phyloP scores from a whole-genome alignment of 2,113 vertebrate genomes.

The Hemiprocne comata region DNA sequence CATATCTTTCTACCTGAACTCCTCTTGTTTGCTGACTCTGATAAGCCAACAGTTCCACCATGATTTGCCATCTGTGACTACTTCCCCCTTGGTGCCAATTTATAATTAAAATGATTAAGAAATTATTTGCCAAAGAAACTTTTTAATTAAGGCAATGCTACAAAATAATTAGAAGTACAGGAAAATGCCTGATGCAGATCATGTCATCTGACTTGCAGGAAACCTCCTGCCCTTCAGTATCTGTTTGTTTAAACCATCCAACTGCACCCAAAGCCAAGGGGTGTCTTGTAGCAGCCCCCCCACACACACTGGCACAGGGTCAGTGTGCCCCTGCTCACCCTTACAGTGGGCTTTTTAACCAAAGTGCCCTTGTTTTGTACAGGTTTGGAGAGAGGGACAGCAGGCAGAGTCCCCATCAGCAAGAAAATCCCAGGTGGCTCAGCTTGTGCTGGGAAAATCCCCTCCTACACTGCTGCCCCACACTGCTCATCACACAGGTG shows the following conservation, averaged over 20 bases:
- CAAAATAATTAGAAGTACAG: neutral
- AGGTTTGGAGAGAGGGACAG: neutral
- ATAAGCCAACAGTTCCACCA: neutral
- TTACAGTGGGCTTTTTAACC: neutral
- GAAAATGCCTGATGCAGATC: neutral
- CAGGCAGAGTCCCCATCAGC: neutral
- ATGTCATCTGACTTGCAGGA: neutral
- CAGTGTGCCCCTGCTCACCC: neutral
- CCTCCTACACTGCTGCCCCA: rapidly evolving
- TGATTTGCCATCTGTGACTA: neutral
- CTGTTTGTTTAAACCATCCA: neutral
- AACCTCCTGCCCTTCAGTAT: neutral
- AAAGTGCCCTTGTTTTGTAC: neutral
- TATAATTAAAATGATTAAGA: slow-evolving; percentile 35
- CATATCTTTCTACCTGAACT: neutral
- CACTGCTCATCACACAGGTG: neutral
- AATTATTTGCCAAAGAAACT: neutral
- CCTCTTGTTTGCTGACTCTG: slow-evolving; percentile 3
- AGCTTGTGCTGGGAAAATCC: no score
- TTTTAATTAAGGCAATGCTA: slow-evolving; percentile 34
- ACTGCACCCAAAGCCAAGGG: neutral
- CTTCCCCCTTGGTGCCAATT: slow-evolving; percentile 10
- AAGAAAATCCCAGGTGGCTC: no score
- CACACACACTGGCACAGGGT: neutral
- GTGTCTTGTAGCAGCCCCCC: neutral